Percentiles rank a stretch among this genome's conserved stretches.
These are phyloP conservation scores for Leptopilina myrica DNA, from an alignment of 2,888 invertebrate genomes.

Conservation along the genomic window DNA sequence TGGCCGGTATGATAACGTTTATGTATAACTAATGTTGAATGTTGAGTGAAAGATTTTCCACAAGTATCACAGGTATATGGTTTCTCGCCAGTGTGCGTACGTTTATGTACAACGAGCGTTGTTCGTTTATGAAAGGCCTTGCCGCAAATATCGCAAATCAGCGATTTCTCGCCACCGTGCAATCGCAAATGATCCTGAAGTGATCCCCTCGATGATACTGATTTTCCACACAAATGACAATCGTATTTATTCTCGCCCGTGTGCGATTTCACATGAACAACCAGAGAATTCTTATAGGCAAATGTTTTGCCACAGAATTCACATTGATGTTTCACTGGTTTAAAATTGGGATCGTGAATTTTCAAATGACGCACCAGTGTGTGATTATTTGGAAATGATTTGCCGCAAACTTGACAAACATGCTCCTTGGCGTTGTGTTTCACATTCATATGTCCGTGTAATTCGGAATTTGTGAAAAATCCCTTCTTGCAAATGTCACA, in stretches of 20 bases:
- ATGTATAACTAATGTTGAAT: slow-evolving; percentile 76
- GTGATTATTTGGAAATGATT: slow-evolving; percentile 69
- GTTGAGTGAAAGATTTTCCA: slow-evolving; percentile 75
- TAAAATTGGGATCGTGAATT: slow-evolving; percentile 70
- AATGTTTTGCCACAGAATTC: slow-evolving; percentile 74
- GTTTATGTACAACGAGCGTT: slow-evolving; percentile 74
- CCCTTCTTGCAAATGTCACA: slow-evolving; percentile 70
- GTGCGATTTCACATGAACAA: slow-evolving; percentile 72
- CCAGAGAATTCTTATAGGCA: slow-evolving; percentile 72
- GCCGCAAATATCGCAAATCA: slow-evolving; percentile 75
- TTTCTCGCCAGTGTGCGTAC: slow-evolving; percentile 76
- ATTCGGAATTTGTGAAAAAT: slow-evolving; percentile 71
- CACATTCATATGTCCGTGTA: slow-evolving; percentile 71
- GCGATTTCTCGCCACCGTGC: slow-evolving; percentile 74
- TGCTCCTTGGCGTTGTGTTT: slow-evolving; percentile 71
- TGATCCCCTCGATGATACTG: slow-evolving; percentile 73
- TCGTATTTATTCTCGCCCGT: slow-evolving; percentile 73
- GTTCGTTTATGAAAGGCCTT: slow-evolving; percentile 75
- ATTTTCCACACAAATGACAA: slow-evolving; percentile 75
- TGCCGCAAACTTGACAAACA: slow-evolving; percentile 66
- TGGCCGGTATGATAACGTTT: slow-evolving; percentile 76
- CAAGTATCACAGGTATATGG: slow-evolving; percentile 76
- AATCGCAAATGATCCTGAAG: slow-evolving; percentile 75
- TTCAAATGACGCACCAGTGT: slow-evolving; percentile 64
- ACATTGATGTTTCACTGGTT: slow-evolving; percentile 71